Evolutionary conservation across 2,113 vertebrate species (phyloP).

Genomic region (Chroicocephalus ridibundus): DNA sequence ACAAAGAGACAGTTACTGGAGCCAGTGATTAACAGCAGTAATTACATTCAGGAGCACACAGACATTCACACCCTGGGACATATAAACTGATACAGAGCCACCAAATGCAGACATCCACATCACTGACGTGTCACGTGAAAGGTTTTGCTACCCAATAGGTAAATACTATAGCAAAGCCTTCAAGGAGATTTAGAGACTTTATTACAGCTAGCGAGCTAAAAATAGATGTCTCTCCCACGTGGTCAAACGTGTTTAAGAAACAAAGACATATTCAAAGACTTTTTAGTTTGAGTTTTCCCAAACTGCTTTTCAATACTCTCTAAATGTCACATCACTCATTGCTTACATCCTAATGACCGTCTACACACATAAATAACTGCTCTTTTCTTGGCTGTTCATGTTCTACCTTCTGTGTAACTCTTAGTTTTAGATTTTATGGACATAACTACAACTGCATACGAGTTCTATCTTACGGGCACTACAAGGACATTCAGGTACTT

Average conservation of each 20-base stretch:
- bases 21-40: not conserved
- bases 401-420: not conserved
- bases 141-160: not conserved
- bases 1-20: not conserved
- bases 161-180: not conserved
- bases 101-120: not conserved
- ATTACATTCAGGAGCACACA: not conserved
- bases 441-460: not conserved
- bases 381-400: not conserved
- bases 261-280: not conserved
- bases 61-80: not conserved
- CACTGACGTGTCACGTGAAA: not conserved
- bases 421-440: not conserved
- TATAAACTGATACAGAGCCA: not conserved
- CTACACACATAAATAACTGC: not conserved
- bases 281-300: not conserved
- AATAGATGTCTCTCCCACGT: not conserved
- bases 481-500: not conserved
- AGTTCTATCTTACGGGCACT: not conserved
- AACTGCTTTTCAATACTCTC: not conserved
- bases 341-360: not conserved
- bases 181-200: not conserved
- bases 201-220: not conserved
- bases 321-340: fast-evolving
- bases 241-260: not conserved